Conservation (phyloP, 2,888 invertebrate genomes). For the Sminthurinus aureus region DNA sequence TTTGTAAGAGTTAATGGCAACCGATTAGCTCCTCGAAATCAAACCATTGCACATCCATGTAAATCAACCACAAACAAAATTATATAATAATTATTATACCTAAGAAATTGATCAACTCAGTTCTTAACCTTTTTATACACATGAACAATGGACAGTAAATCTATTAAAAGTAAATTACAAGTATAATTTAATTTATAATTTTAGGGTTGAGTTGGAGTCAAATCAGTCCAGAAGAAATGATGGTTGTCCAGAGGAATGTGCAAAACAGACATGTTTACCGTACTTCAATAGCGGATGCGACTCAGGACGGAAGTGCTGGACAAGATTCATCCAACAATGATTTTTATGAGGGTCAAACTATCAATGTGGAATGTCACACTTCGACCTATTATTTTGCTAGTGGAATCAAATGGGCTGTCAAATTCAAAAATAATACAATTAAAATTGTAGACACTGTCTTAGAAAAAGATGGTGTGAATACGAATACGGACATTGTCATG, state of each 20-base stretch:
- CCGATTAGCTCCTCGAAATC: background rate
- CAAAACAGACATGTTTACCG: background rate
- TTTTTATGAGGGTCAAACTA: slow-evolving; percentile 43
- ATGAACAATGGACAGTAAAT: too few relatives aligned
- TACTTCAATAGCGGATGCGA: background rate
- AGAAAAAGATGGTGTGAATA: background rate
- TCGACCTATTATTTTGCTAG: slow-evolving; percentile 52
- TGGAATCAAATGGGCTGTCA: slow-evolving; percentile 51
- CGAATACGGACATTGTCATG: background rate
- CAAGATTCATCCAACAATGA: too few relatives aligned
- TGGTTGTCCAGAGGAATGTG: slow-evolving; percentile 10
- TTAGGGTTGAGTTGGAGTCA: slow-evolving; percentile 54
- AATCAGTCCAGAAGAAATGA: slow-evolving; percentile 54
- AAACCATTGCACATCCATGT: background rate
- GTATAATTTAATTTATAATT: too few relatives aligned
- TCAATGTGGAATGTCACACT: slow-evolving; percentile 36
- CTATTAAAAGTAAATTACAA: too few relatives aligned
- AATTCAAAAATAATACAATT: slow-evolving; percentile 51
- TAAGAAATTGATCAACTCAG: background rate
- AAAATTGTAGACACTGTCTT: slow-evolving; percentile 17
- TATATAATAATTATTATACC: background rate
- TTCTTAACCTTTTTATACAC: too few relatives aligned
- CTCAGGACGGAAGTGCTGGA: background rate
- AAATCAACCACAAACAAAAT: too few relatives aligned
- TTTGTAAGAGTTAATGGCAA: background rate